These are phyloP conservation scores for Drosophila rufa DNA, from an alignment of 1,140 invertebrate genomes.

Conservation along the genomic window DNA sequence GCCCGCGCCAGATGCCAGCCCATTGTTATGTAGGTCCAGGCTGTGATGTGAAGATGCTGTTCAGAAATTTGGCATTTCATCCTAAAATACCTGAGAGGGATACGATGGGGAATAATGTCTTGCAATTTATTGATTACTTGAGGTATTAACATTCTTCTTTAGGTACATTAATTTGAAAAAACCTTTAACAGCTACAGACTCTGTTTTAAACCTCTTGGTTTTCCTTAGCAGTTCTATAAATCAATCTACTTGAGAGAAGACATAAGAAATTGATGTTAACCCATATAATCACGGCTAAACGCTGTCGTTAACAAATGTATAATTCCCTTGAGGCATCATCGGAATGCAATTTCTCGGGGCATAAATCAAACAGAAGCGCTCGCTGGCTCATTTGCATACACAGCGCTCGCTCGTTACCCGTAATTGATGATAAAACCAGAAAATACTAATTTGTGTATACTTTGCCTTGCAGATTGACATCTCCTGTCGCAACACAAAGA, in stretches of 20 bases:
- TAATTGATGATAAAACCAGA: slow-evolving; percentile 35
- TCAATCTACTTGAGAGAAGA: not conserved
- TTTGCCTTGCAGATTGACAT: slow-evolving; percentile 90
- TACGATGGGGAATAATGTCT: not conserved
- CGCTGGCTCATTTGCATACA: slow-evolving; percentile 18
- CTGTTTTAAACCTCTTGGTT: not conserved
- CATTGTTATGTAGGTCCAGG: not conserved
- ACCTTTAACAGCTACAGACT: not conserved
- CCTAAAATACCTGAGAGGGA: not conserved
- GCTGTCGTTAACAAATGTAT: slow-evolving; percentile 7
- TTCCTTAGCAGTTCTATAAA: not conserved
- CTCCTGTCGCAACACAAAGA: slow-evolving; percentile 95
- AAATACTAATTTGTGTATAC: slow-evolving; percentile 33
- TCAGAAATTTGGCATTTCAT: not conserved
- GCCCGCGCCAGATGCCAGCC: slow-evolving; percentile 9
- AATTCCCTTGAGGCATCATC: slow-evolving; percentile 1
- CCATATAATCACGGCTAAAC: slow-evolving; percentile 8
- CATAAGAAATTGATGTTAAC: not conserved
- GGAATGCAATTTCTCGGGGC: slow-evolving; percentile 15
- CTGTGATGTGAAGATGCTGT: slow-evolving; percentile 9
- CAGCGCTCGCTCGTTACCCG: slow-evolving; percentile 13
- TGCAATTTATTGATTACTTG: not conserved
- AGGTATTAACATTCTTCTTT: no score
- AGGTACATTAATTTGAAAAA: no score
- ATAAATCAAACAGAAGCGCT: slow-evolving; percentile 14